phyloP scores from a whole-genome alignment of 2,888 invertebrate species.

The Mythimna vitellina region DNA sequence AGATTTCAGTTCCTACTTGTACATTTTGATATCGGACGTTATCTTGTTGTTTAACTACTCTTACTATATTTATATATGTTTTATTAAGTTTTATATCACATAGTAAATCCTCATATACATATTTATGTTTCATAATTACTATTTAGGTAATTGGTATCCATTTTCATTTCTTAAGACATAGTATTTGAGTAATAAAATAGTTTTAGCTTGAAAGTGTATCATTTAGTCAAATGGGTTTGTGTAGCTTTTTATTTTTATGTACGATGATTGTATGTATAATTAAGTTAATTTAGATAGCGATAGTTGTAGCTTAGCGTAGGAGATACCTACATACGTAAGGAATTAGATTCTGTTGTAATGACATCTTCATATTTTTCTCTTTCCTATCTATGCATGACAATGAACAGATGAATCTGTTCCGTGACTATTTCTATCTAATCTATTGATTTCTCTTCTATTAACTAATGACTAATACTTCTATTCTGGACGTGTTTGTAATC shows the following conservation, averaged over 20 bases:
- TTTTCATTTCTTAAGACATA: neutral
- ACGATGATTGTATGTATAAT: conserved; percentile 50
- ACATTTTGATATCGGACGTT: no score
- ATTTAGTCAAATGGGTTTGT: conserved; percentile 57
- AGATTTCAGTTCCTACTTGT: neutral
- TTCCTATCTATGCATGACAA: neutral
- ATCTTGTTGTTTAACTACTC: no score
- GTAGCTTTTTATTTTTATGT: conserved; percentile 38
- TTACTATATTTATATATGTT: no score
- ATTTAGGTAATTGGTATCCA: neutral
- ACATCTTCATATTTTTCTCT: conserved; percentile 3
- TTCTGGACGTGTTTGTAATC: neutral
- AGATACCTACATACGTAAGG: conserved; percentile 59
- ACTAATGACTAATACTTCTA: neutral
- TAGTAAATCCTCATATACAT: neutral
- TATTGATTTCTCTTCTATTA: neutral
- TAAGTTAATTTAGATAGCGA: conserved; percentile 52
- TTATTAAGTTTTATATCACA: neutral
- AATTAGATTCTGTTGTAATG: conserved; percentile 40
- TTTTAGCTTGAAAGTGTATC: conserved; percentile 42
- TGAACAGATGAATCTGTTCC: no score
- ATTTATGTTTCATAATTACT: neutral
- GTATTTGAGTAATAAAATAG: neutral
- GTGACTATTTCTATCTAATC: neutral
- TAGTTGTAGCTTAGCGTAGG: conserved; percentile 61